Conservation (phyloP, 1,140 invertebrate genomes). For the Dreissena polymorpha region DNA sequence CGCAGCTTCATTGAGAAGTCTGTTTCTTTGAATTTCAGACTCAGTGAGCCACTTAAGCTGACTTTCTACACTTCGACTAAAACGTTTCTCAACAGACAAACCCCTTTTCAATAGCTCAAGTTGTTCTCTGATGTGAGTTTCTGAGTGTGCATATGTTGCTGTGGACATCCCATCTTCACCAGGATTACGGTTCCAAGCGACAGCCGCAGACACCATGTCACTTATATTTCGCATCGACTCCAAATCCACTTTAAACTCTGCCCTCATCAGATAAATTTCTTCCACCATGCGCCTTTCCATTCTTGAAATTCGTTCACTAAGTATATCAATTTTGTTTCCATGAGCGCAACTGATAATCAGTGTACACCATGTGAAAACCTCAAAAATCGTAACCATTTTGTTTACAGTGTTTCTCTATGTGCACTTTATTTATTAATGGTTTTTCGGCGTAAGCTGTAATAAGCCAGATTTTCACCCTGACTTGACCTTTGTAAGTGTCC, state of each 20-base stretch:
- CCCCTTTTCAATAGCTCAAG: neutral
- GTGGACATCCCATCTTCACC: neutral
- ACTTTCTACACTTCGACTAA: neutral
- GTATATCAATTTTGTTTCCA: neutral
- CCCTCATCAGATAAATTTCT: conserved; percentile 18
- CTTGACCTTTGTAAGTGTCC: no score
- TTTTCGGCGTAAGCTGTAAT: no score
- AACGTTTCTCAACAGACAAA: neutral
- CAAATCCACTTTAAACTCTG: conserved; percentile 7
- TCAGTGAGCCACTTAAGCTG: neutral
- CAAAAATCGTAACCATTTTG: no score
- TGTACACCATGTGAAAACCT: no score
- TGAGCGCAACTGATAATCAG: no score
- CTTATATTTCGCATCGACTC: neutral
- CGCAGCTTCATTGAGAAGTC: neutral
- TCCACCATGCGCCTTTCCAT: conserved; percentile 3
- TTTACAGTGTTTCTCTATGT: no score
- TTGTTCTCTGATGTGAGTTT: no score
- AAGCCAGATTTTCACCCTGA: no score
- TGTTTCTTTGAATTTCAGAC: neutral
- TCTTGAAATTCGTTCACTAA: conserved; percentile 16
- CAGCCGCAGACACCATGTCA: neutral
- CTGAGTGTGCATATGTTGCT: neutral
- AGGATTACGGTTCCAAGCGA: neutral
- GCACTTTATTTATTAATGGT: no score